Conservation (phyloP, 2,888 invertebrate species). For the Alloscopus bannaensis region DNA sequence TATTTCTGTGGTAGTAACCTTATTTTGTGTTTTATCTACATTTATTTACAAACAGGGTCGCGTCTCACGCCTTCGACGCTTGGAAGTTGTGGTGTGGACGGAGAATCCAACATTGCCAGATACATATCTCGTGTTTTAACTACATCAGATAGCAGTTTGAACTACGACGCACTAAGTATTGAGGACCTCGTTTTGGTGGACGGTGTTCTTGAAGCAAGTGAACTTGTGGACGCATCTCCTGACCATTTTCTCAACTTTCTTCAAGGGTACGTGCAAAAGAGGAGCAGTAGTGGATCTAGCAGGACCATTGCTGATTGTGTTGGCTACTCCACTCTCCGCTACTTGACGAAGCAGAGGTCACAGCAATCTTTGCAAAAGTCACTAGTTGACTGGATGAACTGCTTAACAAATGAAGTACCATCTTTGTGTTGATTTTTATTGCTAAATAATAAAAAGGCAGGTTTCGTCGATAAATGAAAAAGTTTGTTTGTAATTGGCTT, state of each 20-base stretch:
- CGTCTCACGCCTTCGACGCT: conserved; percentile 39
- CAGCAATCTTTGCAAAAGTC: conserved; percentile 34
- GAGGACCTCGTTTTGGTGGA: conserved; percentile 46
- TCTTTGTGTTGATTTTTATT: conserved; percentile 13
- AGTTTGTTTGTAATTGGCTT: conserved; percentile 28
- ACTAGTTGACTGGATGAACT: conserved; percentile 51
- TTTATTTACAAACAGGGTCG: conserved; percentile 31
- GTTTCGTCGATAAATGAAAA: conserved; percentile 3
- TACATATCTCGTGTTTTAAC: conserved; percentile 44
- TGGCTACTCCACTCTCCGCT: conserved; percentile 49
- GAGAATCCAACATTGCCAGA: conserved; percentile 49
- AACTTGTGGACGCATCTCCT: conserved; percentile 22
- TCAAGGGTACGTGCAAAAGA: conserved; percentile 35
- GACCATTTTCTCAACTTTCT: conserved; percentile 45
- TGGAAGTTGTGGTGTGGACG: conserved; percentile 39
- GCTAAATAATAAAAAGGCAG: conserved; percentile 33
- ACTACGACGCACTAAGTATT: conserved; percentile 41
- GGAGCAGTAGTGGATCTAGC: background rate
- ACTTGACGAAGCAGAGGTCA: conserved; percentile 37
- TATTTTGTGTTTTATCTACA: background rate
- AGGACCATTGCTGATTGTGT: conserved; percentile 52
- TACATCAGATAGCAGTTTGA: conserved; percentile 30
- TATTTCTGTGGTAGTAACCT: background rate
- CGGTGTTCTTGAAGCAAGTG: conserved; percentile 41
- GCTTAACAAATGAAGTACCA: conserved; percentile 47